Evolutionary conservation across 2,797 vertebrate genomes (phyloP).

Genomic region (Silurus aristotelis): DNA sequence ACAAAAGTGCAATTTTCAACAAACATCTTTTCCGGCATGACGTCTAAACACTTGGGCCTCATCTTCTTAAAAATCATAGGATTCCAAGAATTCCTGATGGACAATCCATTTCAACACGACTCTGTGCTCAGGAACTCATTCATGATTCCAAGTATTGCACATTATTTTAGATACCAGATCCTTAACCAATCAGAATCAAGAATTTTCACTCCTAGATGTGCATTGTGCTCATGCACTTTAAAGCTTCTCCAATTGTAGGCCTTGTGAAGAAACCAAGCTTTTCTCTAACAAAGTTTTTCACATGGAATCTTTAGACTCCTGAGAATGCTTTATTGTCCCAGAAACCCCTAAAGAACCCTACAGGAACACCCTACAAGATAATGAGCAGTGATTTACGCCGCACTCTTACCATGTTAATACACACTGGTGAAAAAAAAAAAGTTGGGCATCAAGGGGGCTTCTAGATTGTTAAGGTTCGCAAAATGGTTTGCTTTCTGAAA

Average conservation of each 20-base stretch:
- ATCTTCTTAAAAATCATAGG: not conserved
- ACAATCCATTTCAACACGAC: not conserved
- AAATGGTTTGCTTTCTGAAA: not conserved
- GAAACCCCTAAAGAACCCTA: not conserved
- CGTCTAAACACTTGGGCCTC: not conserved
- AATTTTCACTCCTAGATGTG: not conserved
- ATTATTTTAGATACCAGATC: no score
- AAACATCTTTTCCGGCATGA: not conserved
- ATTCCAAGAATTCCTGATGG: not conserved
- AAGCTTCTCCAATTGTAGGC: not conserved
- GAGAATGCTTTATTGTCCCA: not conserved
- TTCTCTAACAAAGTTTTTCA: not conserved
- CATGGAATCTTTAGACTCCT: not conserved
- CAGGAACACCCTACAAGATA: not conserved
- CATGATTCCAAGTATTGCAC: not conserved
- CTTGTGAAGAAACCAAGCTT: not conserved
- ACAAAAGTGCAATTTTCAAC: not conserved
- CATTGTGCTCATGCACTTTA: not conserved
- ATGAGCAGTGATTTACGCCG: not conserved
- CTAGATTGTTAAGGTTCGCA: no score
- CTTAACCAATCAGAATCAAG: slow-evolving; percentile 1
- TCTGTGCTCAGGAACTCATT: not conserved
- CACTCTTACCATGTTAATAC: not conserved
- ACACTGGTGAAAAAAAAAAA: not conserved
- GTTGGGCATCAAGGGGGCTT: not conserved